Evolutionary conservation across 2,113 vertebrate species (phyloP).

Genomic region (Nibea albiflora): DNA sequence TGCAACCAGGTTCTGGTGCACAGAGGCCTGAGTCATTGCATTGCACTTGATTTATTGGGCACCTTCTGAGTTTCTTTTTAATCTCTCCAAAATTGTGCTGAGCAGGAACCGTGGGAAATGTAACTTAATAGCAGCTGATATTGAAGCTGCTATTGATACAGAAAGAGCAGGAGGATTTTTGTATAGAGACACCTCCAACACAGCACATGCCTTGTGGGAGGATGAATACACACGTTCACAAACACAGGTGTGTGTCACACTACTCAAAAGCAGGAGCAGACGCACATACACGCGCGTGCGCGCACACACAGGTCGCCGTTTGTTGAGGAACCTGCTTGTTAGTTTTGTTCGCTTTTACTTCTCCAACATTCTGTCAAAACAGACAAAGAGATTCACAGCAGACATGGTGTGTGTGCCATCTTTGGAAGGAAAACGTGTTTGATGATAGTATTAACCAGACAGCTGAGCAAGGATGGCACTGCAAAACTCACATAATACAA

Average conservation of each 20-base stretch:
- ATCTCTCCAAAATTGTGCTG: slow-evolving; percentile 71
- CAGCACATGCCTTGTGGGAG: slow-evolving; percentile 39
- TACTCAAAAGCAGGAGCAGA: slow-evolving; percentile 20
- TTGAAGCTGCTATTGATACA: slow-evolving; percentile 53
- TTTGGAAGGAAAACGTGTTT: slow-evolving; percentile 77
- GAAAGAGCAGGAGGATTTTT: slow-evolving; percentile 35
- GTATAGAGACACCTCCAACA: slow-evolving; percentile 37
- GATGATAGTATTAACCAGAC: slow-evolving; percentile 78
- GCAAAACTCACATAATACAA: slow-evolving; percentile 66
- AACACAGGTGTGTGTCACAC: slow-evolving; percentile 39
- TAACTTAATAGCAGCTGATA: slow-evolving; percentile 58
- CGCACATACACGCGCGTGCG: not conserved
- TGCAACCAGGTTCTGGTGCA: slow-evolving; percentile 37
- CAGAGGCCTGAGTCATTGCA: slow-evolving; percentile 58
- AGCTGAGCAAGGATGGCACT: slow-evolving; percentile 71
- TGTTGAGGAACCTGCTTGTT: slow-evolving; percentile 73
- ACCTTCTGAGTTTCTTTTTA: slow-evolving; percentile 61
- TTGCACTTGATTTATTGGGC: slow-evolving; percentile 67
- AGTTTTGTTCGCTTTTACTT: slow-evolving; percentile 74
- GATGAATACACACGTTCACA: slow-evolving; percentile 45
- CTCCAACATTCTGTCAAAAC: slow-evolving; percentile 79
- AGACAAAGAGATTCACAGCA: slow-evolving; percentile 73
- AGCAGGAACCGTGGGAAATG: slow-evolving; percentile 57
- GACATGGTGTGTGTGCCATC: slow-evolving; percentile 70
- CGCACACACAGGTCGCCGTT: slow-evolving; percentile 36